phyloP scores from a whole-genome alignment of 37 sponge, comb jelly and placozoan species.

The Haliclona indistincta region DNA sequence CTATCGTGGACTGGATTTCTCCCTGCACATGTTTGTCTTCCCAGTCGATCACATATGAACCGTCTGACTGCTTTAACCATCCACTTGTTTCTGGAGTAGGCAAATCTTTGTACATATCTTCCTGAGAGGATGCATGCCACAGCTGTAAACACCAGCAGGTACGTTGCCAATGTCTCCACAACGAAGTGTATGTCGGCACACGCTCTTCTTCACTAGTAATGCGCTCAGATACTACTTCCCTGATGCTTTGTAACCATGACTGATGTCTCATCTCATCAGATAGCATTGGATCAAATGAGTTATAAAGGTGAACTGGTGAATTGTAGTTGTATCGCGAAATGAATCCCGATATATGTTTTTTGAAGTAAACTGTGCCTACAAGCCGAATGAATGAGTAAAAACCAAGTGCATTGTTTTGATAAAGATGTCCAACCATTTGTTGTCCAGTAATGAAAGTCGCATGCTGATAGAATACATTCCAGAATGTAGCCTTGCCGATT shows the following conservation, averaged over 20 bases:
- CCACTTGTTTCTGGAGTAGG: slow-evolving; percentile 2
- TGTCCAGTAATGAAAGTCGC: not conserved
- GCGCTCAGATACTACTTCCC: not conserved
- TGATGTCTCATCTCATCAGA: not conserved
- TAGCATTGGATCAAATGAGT: not conserved
- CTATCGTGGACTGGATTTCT: not conserved
- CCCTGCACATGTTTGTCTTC: slow-evolving; percentile 7
- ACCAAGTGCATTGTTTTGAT: too few relatives aligned
- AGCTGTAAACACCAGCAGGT: not conserved
- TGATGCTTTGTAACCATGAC: not conserved
- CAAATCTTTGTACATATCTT: not conserved
- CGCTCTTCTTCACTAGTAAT: not conserved
- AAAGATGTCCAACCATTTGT: not conserved
- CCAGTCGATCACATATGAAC: slow-evolving; percentile 21
- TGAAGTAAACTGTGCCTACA: slow-evolving; percentile 4
- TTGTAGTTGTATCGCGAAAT: not conserved
- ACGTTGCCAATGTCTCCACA: slow-evolving; percentile 6
- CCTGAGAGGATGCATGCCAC: not conserved
- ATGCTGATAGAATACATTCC: not conserved
- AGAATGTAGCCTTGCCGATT: not conserved
- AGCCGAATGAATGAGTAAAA: not conserved
- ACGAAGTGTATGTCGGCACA: not conserved
- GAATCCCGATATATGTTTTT: not conserved
- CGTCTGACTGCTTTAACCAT: not conserved
- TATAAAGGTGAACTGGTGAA: not conserved